Evolutionary conservation across 2,797 vertebrate species (phyloP).

Genomic region (Perodicticus potto): DNA sequence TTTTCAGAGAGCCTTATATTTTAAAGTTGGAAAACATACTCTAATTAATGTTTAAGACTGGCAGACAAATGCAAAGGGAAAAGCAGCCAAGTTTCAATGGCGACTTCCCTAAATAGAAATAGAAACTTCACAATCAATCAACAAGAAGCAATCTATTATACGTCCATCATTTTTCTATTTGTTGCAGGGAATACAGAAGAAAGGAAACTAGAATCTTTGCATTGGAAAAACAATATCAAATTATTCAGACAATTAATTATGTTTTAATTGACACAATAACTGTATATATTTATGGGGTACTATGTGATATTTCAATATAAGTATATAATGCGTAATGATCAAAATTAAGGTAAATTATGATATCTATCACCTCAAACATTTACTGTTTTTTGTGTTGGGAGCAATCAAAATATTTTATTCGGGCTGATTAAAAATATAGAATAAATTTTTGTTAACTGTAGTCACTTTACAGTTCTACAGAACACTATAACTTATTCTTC

Average conservation of each 20-base stretch:
- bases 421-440: not conserved
- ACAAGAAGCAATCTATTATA: conserved; percentile 54
- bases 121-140: conserved; percentile 64
- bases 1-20: conserved; percentile 51
- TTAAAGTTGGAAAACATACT: conserved; percentile 48
- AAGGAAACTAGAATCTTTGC: not conserved
- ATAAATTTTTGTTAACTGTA: not conserved
- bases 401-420: not conserved
- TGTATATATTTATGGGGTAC: not conserved
- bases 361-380: not conserved
- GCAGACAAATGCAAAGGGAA: conserved; percentile 56
- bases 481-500: not conserved
- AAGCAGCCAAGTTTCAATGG: conserved; percentile 62
- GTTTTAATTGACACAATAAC: not conserved
- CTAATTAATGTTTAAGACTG: conserved; percentile 72
- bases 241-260: not conserved
- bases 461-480: not conserved
- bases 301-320: not conserved
- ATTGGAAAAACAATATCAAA: not conserved
- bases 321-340: not conserved
- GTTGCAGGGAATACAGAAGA: not conserved
- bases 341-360: not conserved
- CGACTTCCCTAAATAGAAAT: conserved; percentile 68
- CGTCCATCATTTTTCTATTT: not conserved
- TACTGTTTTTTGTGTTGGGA: not conserved